Percentiles rank a stretch among this genome's conserved stretches.
These are phyloP conservation scores for Caenorhabditis japonica DNA, from an alignment of 2,888 invertebrate species.

Conservation along the genomic window DNA sequence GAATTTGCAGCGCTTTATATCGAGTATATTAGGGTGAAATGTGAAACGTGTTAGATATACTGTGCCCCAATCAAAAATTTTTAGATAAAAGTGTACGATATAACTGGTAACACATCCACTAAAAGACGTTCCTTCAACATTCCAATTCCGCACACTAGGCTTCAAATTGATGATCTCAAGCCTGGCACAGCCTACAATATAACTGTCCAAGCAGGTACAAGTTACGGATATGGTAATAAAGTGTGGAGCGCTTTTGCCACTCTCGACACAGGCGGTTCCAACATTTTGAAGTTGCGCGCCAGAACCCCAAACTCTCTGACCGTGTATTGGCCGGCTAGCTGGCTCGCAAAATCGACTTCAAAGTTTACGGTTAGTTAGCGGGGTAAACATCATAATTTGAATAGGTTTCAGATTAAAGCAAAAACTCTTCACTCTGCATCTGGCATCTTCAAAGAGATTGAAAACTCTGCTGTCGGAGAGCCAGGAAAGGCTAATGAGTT, in stretches of 20 bases:
- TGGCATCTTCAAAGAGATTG: conserved; percentile 63
- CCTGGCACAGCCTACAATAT: conserved; percentile 65
- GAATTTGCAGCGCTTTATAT: too few relatives aligned
- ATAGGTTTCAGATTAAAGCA: conserved; percentile 59
- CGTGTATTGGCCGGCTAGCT: conserved; percentile 64
- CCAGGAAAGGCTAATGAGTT: conserved; percentile 56
- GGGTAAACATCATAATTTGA: too few relatives aligned
- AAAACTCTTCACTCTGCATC: conserved; percentile 61
- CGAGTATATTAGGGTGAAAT: too few relatives aligned
- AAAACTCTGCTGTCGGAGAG: conserved; percentile 57
- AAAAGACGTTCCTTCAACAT: conserved; percentile 59
- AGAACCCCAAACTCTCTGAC: conserved; percentile 64
- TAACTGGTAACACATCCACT: conserved; percentile 30
- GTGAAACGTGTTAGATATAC: too few relatives aligned
- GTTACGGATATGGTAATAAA: conserved; percentile 66
- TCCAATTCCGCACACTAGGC: conserved; percentile 59
- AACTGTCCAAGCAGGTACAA: conserved; percentile 67
- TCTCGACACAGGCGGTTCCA: conserved; percentile 42
- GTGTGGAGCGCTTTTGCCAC: conserved; percentile 66
- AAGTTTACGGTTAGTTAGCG: conserved; percentile 57
- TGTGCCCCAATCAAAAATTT: neutral
- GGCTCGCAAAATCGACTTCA: conserved; percentile 56
- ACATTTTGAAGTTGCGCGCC: conserved; percentile 53
- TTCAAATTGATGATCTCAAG: conserved; percentile 48
- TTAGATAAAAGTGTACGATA: conserved; percentile 66